Evolutionary conservation across 2,113 vertebrate species (phyloP).

Genomic region (Sebastes fasciatus): DNA sequence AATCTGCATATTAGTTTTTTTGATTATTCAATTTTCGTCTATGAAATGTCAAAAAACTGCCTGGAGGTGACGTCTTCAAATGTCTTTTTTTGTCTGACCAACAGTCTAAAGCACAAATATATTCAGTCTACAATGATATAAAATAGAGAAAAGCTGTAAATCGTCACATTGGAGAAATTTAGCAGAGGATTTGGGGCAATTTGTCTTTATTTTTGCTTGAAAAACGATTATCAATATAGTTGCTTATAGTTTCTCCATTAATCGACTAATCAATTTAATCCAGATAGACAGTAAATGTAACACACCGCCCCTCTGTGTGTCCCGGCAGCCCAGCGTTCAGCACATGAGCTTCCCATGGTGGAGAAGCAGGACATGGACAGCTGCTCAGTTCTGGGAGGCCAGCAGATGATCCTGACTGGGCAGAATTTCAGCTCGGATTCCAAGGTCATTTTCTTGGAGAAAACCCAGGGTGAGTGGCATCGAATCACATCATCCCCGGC

Average conservation of each 20-base stretch:
- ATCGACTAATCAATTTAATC: background rate
- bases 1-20: background rate
- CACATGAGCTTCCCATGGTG: slow-evolving; percentile 98
- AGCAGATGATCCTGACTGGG: slow-evolving; percentile 97
- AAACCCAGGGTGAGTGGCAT: slow-evolving; percentile 90
- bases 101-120: background rate
- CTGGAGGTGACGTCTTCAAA: background rate
- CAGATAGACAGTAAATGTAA: background rate
- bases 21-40: background rate
- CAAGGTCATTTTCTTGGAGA: slow-evolving; percentile 96
- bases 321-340: slow-evolving; percentile 93
- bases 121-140: background rate
- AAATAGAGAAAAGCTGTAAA: background rate
- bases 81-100: background rate
- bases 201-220: background rate
- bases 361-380: slow-evolving; percentile 96
- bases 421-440: slow-evolving; percentile 98
- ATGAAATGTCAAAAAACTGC: too few species aligned
- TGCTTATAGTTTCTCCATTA: background rate
- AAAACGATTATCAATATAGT: background rate
- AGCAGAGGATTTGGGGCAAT: background rate
- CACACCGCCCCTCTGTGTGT: slow-evolving; percentile 25
- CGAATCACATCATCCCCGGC: background rate
- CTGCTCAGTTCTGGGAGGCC: slow-evolving; percentile 95
- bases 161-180: too few species aligned